Evolutionary conservation across 2,797 vertebrate genomes (phyloP), one percentile per base, ranked within the genome.

Genomic region (Lacerta agilis): DNA sequence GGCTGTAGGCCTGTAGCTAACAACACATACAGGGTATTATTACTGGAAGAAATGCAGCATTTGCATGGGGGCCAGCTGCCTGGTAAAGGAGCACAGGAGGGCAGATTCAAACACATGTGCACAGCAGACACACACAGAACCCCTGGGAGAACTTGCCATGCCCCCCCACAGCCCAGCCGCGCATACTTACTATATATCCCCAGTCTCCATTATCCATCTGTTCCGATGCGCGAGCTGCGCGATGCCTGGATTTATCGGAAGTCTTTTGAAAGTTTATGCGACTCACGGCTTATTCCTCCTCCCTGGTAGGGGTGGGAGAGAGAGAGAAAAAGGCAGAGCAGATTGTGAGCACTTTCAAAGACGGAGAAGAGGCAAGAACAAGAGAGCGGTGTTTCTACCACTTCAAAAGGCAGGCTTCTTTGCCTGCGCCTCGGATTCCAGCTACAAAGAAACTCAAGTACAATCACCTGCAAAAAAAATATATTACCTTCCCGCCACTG

Each of bases 151-250:
- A 81, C 5, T 5, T 20, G 29, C 18, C 27, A 84, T 20, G 77
- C 13, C 49, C 55, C 49, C 55, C 79, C 67, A 76, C 36, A 55
- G 61, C 77, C 58, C n/a, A 45, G 29, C 20, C 55, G 75, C n/a
- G 80, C 49, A 61, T 82, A 96, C 97, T 96, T 93, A 99, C 99
- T 98, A 98, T 98, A 98, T 98, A 98, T 95, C 98, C 98, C 98
- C 98, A 99, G 98, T 98, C 98, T 97, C 99, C 99, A 99, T 99
- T 99, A 98, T 99, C 98, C 99, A 99, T 99, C 95, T 97, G 97
- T 92, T 96, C 96, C 91, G 90, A 93, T 79, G 90, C 93, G 91
- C 92, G 91, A 95, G 95, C 95, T 69, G 75, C 73, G 78, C 92
- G 88, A 93, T n/a, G 89, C 90, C 94, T 95, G 92, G 94, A 82